Evolutionary conservation across 2,797 vertebrate genomes (phyloP), one percentile per base, ranked within the genome.

Genomic region (Anabacerthia variegaticeps): DNA sequence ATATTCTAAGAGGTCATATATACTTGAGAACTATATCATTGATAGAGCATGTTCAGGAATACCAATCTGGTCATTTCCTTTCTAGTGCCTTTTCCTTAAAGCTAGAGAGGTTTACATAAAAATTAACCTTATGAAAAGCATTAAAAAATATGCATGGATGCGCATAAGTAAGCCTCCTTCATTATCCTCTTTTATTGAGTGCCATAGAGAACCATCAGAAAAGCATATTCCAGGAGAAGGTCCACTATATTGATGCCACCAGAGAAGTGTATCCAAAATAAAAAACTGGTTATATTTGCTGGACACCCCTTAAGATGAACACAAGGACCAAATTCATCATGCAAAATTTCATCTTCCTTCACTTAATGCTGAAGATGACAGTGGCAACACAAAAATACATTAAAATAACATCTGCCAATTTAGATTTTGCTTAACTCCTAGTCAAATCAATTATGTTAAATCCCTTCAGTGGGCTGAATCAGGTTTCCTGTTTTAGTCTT

Each of bases 101-200:
- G 22, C 8, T 46, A 22, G 13, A 2, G 32, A 69, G 30, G 3
- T 32, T 84, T 59, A 28, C 24, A 36, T 27, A 62, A 34, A 72
- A 80, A 69, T n/a, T 10, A 41, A 52, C 37, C 16, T 61, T 41
- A 63, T 34, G 27, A 48, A 91, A 89, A 89, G 36, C 12, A 26
- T 7, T 19, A 59, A 46, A 17, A 75, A 43, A 43, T 23, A 32
- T 6, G 26, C 4, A 6, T 13, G 6, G 30, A 18, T 58, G 18
- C 8, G 59, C 4, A 5, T 21, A 37, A 27, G 30, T 20, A 77
- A 72, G 14, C 18, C 14, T 27, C 9, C 27, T 10, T 63, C 14
- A 34, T 14, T 51, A 17, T 65, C 19, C 32, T 7, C 27, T 83
- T 67, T 36, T 39, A 56, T 3, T 0, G 0, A 67, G 6, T 12